Conservation (phyloP, 1,140 invertebrate genomes). For the Drosophila burlai region DNA sequence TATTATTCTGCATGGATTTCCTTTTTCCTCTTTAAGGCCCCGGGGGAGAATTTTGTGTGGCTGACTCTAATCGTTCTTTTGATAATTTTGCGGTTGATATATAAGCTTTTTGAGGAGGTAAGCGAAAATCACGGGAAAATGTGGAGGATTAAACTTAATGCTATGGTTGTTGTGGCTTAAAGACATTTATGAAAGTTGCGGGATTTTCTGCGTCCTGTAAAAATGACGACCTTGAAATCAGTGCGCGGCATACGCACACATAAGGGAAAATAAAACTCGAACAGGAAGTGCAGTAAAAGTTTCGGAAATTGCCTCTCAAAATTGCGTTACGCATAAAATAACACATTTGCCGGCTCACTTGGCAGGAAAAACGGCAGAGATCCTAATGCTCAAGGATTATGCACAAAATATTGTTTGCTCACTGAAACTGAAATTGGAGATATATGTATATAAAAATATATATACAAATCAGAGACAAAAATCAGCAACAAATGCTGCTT, state of each 20-base stretch:
- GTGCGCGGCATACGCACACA: neutral
- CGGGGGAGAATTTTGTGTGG: conserved; percentile 11
- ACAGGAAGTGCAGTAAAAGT: conserved; percentile 46
- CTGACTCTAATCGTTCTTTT: conserved; percentile 40
- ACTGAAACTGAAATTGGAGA: conserved; percentile 40
- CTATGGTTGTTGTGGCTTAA: conserved; percentile 2
- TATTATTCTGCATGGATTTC: conserved; percentile 20
- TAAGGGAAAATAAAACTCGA: conserved; percentile 20
- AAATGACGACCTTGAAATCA: conserved; percentile 34
- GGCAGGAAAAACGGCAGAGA: conserved; percentile 30
- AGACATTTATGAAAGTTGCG: conserved; percentile 21
- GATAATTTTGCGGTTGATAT: conserved; percentile 44
- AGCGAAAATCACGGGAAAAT: neutral
- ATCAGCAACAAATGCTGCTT: conserved; percentile 27
- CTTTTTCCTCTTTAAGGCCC: conserved; percentile 29
- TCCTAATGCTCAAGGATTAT: conserved; percentile 57
- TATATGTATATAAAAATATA: neutral
- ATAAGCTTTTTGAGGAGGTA: neutral
- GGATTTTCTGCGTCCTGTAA: neutral
- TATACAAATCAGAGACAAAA: conserved; percentile 26
- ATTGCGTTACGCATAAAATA: conserved; percentile 65
- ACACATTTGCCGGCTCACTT: conserved; percentile 67
- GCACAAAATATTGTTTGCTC: conserved; percentile 56
- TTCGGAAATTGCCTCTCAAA: conserved; percentile 53
- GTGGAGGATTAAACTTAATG: conserved; percentile 4